Percentiles rank a stretch among this genome's conserved stretches.
Conservation (phyloP, 2,113 vertebrate species). For the Desmodus rotundus region DNA sequence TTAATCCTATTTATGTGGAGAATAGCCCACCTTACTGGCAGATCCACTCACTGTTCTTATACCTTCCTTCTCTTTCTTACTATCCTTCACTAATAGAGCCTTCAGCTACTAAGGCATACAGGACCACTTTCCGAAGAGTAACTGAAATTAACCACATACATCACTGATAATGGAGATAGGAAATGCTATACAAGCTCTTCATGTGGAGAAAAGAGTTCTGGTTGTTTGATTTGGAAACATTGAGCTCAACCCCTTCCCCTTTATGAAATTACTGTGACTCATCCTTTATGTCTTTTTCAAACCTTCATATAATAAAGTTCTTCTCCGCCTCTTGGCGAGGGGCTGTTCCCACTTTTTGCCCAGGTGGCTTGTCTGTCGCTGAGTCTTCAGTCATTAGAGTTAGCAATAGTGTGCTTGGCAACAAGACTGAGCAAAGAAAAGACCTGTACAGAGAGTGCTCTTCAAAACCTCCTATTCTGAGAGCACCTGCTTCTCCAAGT, state of each 20-base stretch:
- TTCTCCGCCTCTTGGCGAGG: constrained; percentile 30
- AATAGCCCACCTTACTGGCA: constrained; percentile 17
- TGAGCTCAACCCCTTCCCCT: neutral
- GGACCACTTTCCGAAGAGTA: constrained; percentile 56
- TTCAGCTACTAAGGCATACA: constrained; percentile 38
- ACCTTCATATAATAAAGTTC: constrained; percentile 39
- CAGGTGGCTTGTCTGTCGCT: neutral
- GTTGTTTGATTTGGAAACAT: constrained; percentile 43
- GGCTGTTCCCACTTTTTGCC: constrained; percentile 34
- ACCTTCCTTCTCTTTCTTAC: constrained; percentile 5
- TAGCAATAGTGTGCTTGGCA: fast-evolving
- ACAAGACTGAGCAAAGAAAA: constrained; percentile 17
- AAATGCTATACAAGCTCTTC: constrained; percentile 28
- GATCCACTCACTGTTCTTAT: constrained; percentile 51
- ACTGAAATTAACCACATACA: constrained; percentile 56
- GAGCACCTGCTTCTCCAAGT: constrained; percentile 23
- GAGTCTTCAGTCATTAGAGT: neutral
- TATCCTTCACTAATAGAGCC: neutral
- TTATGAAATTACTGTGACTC: constrained; percentile 52
- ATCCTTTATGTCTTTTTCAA: constrained; percentile 49
- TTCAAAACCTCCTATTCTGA: constrained; percentile 28
- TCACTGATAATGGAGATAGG: constrained; percentile 7
- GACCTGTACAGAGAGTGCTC: neutral
- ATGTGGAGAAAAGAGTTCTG: constrained; percentile 35
- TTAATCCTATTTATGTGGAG: constrained; percentile 16